A percentile compares a stretch with the other conserved stretches of the same genome.
Conservation (phyloP, 2,888 invertebrate species). For the Metacarcinus magister region DNA sequence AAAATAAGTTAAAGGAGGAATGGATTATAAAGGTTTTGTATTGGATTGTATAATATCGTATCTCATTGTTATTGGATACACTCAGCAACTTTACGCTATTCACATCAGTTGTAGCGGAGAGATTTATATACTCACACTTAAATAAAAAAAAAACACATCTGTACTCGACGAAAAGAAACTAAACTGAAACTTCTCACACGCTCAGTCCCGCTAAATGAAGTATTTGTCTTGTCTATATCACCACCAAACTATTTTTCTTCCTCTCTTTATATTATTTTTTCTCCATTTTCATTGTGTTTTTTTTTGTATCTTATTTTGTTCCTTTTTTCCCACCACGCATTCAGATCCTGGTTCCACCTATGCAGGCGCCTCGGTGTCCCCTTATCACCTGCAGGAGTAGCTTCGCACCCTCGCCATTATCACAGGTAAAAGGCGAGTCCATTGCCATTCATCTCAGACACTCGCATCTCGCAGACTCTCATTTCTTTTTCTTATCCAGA, state of each 20-base stretch:
- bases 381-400: not conserved
- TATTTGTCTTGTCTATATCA: not conserved
- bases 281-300: not conserved
- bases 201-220: not conserved
- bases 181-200: not conserved
- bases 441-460: not conserved
- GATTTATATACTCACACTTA: not conserved
- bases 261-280: not conserved
- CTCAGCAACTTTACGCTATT: not conserved
- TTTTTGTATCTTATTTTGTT: not conserved
- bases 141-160: not conserved
- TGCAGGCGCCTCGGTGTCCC: not conserved
- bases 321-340: not conserved
- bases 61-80: not conserved
- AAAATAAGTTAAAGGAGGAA: not conserved
- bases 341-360: not conserved
- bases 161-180: not conserved
- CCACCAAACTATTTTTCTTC: not conserved
- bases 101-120: not conserved
- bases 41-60: not conserved
- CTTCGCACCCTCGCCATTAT: not conserved
- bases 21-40: not conserved
- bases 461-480: not conserved
- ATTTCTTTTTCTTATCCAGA: not conserved
- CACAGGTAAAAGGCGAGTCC: not conserved